A percentile compares a stretch with the other conserved stretches of the same genome.
Conservation (phyloP, 64 coral and sea anemone species). For the Montipora cactus region DNA sequence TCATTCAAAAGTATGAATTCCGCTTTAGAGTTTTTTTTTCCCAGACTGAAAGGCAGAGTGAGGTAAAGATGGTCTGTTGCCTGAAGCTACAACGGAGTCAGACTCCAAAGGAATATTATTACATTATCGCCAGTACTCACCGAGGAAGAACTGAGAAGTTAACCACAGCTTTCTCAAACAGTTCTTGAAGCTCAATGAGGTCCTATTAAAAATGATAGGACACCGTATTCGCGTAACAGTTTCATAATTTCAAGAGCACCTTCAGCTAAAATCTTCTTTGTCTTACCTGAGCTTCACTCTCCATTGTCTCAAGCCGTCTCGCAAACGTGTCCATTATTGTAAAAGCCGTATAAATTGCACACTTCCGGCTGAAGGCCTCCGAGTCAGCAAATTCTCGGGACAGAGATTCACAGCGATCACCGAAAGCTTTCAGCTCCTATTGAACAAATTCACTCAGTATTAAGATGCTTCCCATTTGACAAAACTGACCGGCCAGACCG, state of each 20-base stretch:
- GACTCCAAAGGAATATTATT: too few species aligned
- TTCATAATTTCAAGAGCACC: too few species aligned
- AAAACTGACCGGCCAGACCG: too few species aligned
- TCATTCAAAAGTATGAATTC: too few species aligned
- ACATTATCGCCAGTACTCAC: constrained; percentile 55
- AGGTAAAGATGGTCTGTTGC: too few species aligned
- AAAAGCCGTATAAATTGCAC: constrained; percentile 90
- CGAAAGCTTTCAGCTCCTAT: constrained; percentile 95
- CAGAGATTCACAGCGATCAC: constrained; percentile 92
- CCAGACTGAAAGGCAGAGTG: too few species aligned
- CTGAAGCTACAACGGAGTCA: too few species aligned
- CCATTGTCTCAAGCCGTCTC: constrained; percentile 82
- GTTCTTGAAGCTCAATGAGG: constrained; percentile 94
- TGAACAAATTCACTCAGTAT: background rate
- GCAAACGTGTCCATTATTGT: constrained; percentile 92
- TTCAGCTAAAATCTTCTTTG: too few species aligned
- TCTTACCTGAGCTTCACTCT: constrained; percentile 92
- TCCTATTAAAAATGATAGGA: constrained; percentile 58
- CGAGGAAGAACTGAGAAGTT: constrained; percentile 96
- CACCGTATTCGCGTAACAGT: background rate
- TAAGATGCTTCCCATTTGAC: background rate
- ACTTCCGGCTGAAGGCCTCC: constrained; percentile 92
- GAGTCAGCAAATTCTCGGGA: constrained; percentile 86
- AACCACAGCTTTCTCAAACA: constrained; percentile 93
- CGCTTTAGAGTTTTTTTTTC: too few species aligned